Base-by-base conservation (phyloP, 2,113 vertebrate species). In the Zeus faber region DNA sequence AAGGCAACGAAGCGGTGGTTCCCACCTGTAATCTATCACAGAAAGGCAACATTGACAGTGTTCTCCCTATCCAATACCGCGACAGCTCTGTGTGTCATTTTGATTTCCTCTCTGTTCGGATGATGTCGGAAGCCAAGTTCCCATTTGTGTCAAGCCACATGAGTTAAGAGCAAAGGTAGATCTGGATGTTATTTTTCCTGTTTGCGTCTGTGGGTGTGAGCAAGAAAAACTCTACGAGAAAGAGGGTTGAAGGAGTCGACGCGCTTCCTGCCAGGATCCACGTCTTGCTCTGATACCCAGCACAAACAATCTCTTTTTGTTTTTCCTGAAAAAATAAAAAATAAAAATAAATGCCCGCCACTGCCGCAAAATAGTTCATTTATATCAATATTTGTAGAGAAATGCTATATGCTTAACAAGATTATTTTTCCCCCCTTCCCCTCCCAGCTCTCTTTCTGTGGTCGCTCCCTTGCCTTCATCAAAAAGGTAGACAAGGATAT, bases 111-210 rank as follows among this genome's bases (percentile, higher is more conserved):
- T 37, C 75, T 81, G 59, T 80, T 65, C 67, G 62, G 63, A 75
- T 79, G 76, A 80, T 74, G 84, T 71, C 62, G 77, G 76, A 85
- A 80, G 65, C 64, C 78, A 83, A 49, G 78, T 83, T 82, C 74
- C 77, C 76, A 77, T 88, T 89, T 87, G 77, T 85, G 85, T 78
- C 79, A 81, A 79, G 76, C 81, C 84, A 81, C 70, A 69, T 46
- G 59, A 82, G 80, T 86, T 85, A 83, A 86, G 88, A 89, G 85
- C 82, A 67, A 77, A 73, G 75, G 72, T 81, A 67, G 60, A 83
- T 85, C 62, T 39, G 46, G 69, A 77, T 84, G 74, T 61, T n/a
- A 57, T 77, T 66, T 71, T 72, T 33, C 33, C 50, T 57, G 60
- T 39, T 51, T 62, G 62, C 57, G 48, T 44, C 49, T 53, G 21